Evolutionary conservation across 2,797 vertebrate genomes (phyloP).

Genomic region (Paedocypris micromegethes): DNA sequence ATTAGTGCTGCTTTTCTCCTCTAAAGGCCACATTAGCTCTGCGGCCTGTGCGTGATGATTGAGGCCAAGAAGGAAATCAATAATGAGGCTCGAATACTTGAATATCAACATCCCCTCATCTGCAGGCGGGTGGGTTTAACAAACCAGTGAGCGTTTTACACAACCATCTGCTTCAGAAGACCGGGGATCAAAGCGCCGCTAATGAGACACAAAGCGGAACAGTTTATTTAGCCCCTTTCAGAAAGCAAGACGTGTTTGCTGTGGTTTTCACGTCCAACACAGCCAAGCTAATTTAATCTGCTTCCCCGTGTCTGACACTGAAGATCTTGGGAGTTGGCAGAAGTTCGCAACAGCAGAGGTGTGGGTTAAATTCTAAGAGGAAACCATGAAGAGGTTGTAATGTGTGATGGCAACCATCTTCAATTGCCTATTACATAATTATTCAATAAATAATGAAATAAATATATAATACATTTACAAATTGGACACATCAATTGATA

Average conservation of each 20-base stretch:
- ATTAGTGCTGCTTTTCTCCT: conserved; percentile 34
- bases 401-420: no score
- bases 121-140: conserved; percentile 4
- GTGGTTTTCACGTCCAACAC: no score
- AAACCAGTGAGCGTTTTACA: conserved; percentile 14
- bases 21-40: conserved; percentile 39
- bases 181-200: conserved; percentile 33
- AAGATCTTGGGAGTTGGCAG: no score
- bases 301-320: no score
- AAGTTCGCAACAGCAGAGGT: no score
- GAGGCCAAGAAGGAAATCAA: conserved; percentile 35
- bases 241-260: neutral
- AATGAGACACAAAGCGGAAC: conserved; percentile 30
- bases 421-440: no score
- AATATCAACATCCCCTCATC: conserved; percentile 15
- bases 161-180: conserved; percentile 26
- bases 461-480: no score
- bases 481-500: no score
- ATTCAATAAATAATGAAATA: no score
- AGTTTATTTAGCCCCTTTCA: conserved; percentile 16
- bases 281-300: no score
- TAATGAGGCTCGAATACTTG: conserved; percentile 24
- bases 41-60: conserved; percentile 1
- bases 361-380: no score
- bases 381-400: no score